A percentile compares a stretch with the other conserved stretches of the same genome.
Evolutionary conservation across 2,888 invertebrate species (phyloP).

Genomic region (Gastrophysa polygoni): DNA sequence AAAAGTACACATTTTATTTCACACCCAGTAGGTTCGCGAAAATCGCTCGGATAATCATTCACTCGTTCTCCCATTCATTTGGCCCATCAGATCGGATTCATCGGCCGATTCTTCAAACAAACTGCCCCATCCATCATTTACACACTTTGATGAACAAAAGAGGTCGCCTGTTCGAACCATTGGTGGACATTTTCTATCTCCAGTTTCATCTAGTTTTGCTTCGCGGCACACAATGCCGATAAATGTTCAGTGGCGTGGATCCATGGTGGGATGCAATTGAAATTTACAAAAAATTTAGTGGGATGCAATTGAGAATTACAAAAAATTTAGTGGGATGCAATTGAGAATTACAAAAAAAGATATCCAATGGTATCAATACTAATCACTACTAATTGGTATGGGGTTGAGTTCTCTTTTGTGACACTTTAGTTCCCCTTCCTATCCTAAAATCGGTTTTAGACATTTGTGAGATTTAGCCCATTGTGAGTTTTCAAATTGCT

Average conservation of each 20-base stretch:
- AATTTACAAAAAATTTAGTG: too few relatives aligned
- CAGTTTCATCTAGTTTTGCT: conserved; percentile 10
- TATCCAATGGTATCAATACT: too few relatives aligned
- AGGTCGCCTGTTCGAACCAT: conserved; percentile 10
- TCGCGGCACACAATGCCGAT: background rate
- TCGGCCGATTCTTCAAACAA: conserved; percentile 20
- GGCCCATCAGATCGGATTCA: conserved; percentile 16
- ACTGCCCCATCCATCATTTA: conserved; percentile 27
- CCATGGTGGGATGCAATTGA: too few relatives aligned
- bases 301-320: too few relatives aligned
- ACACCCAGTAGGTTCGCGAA: conserved; percentile 8
- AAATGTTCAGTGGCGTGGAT: background rate
- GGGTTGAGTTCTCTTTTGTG: too few relatives aligned
- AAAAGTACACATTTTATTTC: background rate
- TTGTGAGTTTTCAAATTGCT: too few relatives aligned
- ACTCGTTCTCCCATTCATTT: conserved; percentile 16
- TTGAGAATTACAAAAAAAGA: too few relatives aligned
- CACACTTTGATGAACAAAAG: conserved; percentile 20
- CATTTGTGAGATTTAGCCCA: too few relatives aligned
- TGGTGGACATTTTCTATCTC: conserved; percentile 2
- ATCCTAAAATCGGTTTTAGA: too few relatives aligned
- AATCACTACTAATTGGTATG: too few relatives aligned
- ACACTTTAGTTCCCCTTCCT: too few relatives aligned
- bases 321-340: too few relatives aligned
- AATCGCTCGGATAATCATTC: conserved; percentile 7